These are phyloP conservation scores for Python bivittatus DNA, from an alignment of 2,113 vertebrate genomes.

Conservation along the genomic window DNA sequence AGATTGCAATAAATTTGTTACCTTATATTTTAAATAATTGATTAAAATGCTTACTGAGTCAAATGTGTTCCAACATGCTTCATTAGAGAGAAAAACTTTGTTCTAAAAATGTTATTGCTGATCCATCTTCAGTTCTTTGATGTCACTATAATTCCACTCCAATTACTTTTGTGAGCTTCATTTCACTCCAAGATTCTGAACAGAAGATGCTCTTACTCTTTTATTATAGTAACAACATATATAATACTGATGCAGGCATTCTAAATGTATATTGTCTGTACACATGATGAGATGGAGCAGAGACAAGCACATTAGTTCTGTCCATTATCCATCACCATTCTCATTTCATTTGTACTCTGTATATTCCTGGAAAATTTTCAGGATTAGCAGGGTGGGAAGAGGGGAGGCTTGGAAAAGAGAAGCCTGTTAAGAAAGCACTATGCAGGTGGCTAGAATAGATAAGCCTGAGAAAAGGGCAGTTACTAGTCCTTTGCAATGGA, in stretches of 20 bases:
- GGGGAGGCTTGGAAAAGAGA: neutral
- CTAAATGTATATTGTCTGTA: neutral
- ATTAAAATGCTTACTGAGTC: slow-evolving; percentile 50
- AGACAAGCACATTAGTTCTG: neutral
- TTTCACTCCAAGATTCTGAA: slow-evolving; percentile 41
- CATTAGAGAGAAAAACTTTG: slow-evolving; percentile 10
- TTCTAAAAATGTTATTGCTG: slow-evolving; percentile 51
- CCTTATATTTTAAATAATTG: slow-evolving; percentile 54
- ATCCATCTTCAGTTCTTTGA: slow-evolving; percentile 39
- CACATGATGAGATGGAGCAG: neutral
- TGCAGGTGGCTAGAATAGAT: neutral
- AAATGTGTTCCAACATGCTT: slow-evolving; percentile 1
- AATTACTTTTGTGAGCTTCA: slow-evolving; percentile 40
- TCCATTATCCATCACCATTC: neutral
- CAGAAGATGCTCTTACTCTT: slow-evolving; percentile 19
- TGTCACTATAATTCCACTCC: slow-evolving; percentile 49
- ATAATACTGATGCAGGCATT: neutral
- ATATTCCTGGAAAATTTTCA: neutral
- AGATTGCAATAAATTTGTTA: neutral
- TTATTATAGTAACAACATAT: neutral
- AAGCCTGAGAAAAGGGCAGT: neutral
- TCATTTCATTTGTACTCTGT: neutral
- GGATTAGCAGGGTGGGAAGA: neutral
- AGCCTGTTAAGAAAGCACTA: neutral
- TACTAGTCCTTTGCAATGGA: neutral